A percentile compares a stretch with the other conserved stretches of the same genome.
These are phyloP conservation scores for Ariolimax columbianus DNA, from an alignment of 2,888 invertebrate genomes.

Conservation along the genomic window DNA sequence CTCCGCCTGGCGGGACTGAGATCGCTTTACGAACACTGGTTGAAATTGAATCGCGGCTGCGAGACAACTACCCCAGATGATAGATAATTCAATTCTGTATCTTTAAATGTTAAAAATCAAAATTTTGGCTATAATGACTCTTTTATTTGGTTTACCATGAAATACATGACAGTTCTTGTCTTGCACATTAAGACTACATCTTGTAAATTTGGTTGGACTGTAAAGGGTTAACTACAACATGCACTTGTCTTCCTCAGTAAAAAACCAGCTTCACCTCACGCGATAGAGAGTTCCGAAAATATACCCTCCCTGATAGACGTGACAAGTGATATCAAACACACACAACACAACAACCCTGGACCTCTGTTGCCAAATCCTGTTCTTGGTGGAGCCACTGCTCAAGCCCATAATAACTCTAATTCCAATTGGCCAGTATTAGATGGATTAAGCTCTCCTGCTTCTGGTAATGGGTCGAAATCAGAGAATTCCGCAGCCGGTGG, in stretches of 20 bases:
- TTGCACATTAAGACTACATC: too few relatives aligned
- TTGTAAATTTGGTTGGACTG: too few relatives aligned
- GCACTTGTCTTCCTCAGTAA: conserved; percentile 23
- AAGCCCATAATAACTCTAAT: conserved; percentile 26
- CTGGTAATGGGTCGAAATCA: conserved; percentile 22
- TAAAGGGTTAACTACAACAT: too few relatives aligned
- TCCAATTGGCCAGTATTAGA: conserved; percentile 46
- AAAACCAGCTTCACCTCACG: conserved; percentile 46
- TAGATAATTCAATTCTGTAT: too few relatives aligned
- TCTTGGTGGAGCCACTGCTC: conserved; percentile 25
- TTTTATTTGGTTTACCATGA: too few relatives aligned
- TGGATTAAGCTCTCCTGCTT: conserved; percentile 23
- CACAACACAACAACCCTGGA: conserved; percentile 23
- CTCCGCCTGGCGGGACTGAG: too few relatives aligned
- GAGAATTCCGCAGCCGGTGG: not conserved
- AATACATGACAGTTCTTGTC: too few relatives aligned
- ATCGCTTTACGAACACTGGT: too few relatives aligned
- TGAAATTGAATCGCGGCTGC: too few relatives aligned
- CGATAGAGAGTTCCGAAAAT: conserved; percentile 42
- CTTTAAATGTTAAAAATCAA: too few relatives aligned
- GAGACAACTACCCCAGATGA: too few relatives aligned
- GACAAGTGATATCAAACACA: conserved; percentile 48
- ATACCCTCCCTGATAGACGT: conserved; percentile 52
- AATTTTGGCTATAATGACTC: too few relatives aligned
- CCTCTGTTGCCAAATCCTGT: conserved; percentile 49